Evolutionary conservation across 2,797 vertebrate genomes (phyloP), one percentile per base, ranked within the genome.

Genomic region (Sebastes itinus): DNA sequence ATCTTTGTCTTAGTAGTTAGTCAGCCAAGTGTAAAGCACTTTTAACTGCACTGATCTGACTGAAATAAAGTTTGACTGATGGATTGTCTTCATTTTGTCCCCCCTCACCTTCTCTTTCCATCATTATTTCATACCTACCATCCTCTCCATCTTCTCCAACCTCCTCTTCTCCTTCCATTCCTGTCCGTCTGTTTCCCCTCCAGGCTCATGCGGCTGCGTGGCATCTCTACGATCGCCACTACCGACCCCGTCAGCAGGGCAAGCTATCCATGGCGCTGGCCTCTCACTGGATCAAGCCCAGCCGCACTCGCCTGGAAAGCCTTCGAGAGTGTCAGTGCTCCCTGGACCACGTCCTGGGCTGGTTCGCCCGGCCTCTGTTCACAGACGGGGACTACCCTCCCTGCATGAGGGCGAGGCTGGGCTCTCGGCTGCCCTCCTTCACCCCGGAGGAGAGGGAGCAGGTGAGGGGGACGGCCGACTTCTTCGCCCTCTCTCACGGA

Each of bases 351-450:
- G 98, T 99, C 7, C 94, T 99, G 3, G 97, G 98, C 77, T 99
- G 99, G 99, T 99, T 99, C 74, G 98, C 98, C 42, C 97, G 96
- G 60, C 99, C 99, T 3, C 87, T 99, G 55, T 99, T 99, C 91
- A 93, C 94, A 16, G 97, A 99, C 60, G 99, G 98, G 1, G 97
- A 98, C 89, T 99, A 99, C 83, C 99, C 99, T 0, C 92, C 96
- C 6, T 98, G 96, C 89, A 98, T 99, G 98, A 98, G 91, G 90
- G 93, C 32, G 3, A 94, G 96, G 73, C 96, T 99, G 60, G 96
- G 97, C 1, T 93, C 95, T 2, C 90, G 96, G 20, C 93, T 99
- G 84, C 98, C 98, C 4, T 83, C 94, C 77, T 99, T 99, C 89
- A 97, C 94, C 1, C 93, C 88, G 23, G 90, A 88, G 58, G 98